Base-by-base conservation (phyloP, 2,888 invertebrate species). In the Polyommatus iphigenia region DNA sequence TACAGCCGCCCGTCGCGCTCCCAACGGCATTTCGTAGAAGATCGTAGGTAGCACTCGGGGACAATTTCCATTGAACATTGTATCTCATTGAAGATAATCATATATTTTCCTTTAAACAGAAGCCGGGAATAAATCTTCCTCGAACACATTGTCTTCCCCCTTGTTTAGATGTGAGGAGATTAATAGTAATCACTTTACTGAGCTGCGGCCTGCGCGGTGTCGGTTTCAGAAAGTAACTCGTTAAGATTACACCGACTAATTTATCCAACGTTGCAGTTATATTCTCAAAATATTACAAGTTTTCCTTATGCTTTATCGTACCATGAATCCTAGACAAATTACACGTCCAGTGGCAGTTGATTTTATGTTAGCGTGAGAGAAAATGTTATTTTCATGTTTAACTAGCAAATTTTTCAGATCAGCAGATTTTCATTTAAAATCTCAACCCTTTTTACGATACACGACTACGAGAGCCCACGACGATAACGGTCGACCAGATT, bases 1-100 rank as follows among this genome's bases (percentile, higher is more conserved):
- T 81, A 81, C 78, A 77, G 76, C 79, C 80, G 79, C 78, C 78
- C 73, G 79, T 80, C 79, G 79, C 79, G 78, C 72, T 78, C 77
- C 79, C 79, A 78, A 79, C 79, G 77, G 77, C 72, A 75, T 72
- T 57, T 71, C 71, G 71, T 72, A 57, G 54, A 77, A 71, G 71
- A 77, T 72, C 57, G 77, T 54, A 50, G 77, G 57, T 36, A 36
- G 32, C 41, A 32, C 71, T 36, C 71, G 71, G 71, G 72, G 71
- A 75, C 75, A 29, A 75, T 54, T 75, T 75, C 75, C 75, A 75
- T 75, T 75, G 75, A 54, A 75, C 75, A 54, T 75, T 75, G 73
- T 73, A 50, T 50, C 24, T 54, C 46, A 50, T 50, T 75, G 50
- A 54, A 50, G 75, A 75, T 75, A 75, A 24, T 75, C 50, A 75